Evolutionary conservation across 1,140 invertebrate species (phyloP).

Genomic region (Idris sp.): DNA sequence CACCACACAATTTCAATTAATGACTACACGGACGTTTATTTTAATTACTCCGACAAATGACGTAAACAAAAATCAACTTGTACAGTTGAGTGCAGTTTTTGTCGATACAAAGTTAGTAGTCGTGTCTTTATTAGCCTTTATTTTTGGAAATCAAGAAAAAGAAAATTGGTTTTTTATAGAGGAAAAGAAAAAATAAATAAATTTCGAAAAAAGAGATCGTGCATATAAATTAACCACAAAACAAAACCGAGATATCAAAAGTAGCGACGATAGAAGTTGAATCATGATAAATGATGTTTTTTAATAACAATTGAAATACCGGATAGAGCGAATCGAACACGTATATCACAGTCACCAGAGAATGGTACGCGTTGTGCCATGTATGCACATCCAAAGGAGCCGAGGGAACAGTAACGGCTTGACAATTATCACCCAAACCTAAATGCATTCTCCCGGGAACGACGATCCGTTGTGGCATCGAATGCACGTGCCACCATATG

Average conservation of each 20-base stretch:
- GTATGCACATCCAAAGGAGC: conserved; percentile 62
- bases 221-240: conserved; percentile 12
- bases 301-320: conserved; percentile 58
- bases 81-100: conserved; percentile 1
- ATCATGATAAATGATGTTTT: conserved; percentile 48
- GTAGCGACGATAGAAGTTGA: conserved; percentile 5
- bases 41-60: conserved; percentile 10
- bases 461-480: conserved; percentile 60
- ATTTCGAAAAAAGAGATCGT: neutral
- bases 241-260: conserved; percentile 21
- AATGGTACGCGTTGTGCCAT: conserved; percentile 53
- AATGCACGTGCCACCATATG: conserved; percentile 62
- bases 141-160: neutral
- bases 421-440: conserved; percentile 72
- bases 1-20: conserved; percentile 23
- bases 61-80: neutral
- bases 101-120: neutral
- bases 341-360: conserved; percentile 61
- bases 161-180: too few species aligned
- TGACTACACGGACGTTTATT: conserved; percentile 9
- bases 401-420: conserved; percentile 67
- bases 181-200: conserved; percentile 3
- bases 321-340: conserved; percentile 50
- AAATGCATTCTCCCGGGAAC: conserved; percentile 62
- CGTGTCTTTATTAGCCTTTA: too few species aligned